A percentile compares a stretch with the other conserved stretches of the same genome.
Evolutionary conservation across 2,797 vertebrate species (phyloP).

Genomic region (Oreochromis grahami): DNA sequence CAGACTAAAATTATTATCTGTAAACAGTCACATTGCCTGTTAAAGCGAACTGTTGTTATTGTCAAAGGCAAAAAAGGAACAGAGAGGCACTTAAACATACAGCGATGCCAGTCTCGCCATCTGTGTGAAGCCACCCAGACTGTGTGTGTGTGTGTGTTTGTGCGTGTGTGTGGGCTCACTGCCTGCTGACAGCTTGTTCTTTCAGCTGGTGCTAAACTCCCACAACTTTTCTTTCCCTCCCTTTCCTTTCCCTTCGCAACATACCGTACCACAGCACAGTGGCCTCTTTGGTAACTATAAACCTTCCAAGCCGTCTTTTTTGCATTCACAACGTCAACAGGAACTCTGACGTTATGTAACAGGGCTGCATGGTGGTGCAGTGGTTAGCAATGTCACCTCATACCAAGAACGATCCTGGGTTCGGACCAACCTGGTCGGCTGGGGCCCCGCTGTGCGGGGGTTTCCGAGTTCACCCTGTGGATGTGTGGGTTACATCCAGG

Average conservation of each 20-base stretch:
- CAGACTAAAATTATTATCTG: not conserved
- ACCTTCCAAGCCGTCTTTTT: not conserved
- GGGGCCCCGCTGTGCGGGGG: not conserved
- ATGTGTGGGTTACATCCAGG: not conserved
- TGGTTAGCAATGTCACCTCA: not conserved
- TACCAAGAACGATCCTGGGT: not conserved
- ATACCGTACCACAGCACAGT: not conserved
- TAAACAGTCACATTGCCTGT: constrained; percentile 12
- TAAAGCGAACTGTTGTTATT: constrained; percentile 1
- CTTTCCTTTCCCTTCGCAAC: not conserved
- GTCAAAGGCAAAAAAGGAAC: not conserved
- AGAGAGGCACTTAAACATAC: constrained; percentile 8
- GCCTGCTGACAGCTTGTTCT: constrained; percentile 38
- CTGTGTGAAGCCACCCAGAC: constrained; percentile 12
- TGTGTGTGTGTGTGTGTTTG: not conserved
- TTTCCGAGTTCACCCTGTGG: not conserved
- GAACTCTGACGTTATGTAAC: not conserved
- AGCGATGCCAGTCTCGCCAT: constrained; percentile 20
- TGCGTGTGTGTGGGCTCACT: not conserved
- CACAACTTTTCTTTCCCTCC: not conserved
- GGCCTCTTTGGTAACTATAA: not conserved
- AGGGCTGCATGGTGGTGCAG: not conserved
- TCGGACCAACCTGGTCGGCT: not conserved
- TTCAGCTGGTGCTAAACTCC: constrained; percentile 30
- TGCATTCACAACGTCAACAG: not conserved